phyloP scores from a whole-genome alignment of 2,888 invertebrate genomes.

The Abrostola triplasia region DNA sequence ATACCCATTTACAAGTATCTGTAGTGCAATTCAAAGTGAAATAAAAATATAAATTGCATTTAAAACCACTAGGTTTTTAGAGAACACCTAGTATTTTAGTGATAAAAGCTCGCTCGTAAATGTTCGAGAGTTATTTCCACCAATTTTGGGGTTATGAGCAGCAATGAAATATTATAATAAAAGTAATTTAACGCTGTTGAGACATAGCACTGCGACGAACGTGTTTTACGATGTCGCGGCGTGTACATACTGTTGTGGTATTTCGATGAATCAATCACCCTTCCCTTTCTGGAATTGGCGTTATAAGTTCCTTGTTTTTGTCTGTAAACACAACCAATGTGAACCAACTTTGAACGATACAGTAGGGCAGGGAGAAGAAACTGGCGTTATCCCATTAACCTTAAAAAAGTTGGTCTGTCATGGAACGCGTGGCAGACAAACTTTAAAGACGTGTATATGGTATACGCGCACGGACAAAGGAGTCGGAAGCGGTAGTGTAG shows the following conservation, averaged over 20 bases:
- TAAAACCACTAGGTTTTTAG: conserved; percentile 1
- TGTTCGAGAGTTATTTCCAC: conserved; percentile 9
- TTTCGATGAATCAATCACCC: conserved; percentile 5
- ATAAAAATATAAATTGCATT: not conserved
- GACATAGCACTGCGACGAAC: conserved; percentile 21
- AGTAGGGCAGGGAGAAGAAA: too few species aligned
- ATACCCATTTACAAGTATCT: too few species aligned
- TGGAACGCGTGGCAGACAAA: too few species aligned
- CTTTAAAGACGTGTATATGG: too few species aligned
- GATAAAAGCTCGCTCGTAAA: conserved; percentile 24
- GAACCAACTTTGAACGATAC: too few species aligned
- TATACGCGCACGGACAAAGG: too few species aligned
- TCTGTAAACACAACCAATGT: too few species aligned
- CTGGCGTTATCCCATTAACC: too few species aligned
- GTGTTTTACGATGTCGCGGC: conserved; percentile 49
- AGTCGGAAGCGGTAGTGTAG: too few species aligned
- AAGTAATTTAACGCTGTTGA: conserved; percentile 20
- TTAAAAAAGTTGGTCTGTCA: too few species aligned
- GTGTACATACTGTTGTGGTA: conserved; percentile 9
- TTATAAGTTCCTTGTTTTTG: too few species aligned
- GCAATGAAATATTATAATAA: conserved; percentile 35
- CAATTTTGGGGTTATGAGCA: conserved; percentile 19
- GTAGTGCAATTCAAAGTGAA: too few species aligned
- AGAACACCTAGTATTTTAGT: conserved; percentile 9
- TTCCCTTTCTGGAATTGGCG: not conserved